Base-by-base conservation (phyloP, 2,797 vertebrate species). In the Leuciscus waleckii region DNA sequence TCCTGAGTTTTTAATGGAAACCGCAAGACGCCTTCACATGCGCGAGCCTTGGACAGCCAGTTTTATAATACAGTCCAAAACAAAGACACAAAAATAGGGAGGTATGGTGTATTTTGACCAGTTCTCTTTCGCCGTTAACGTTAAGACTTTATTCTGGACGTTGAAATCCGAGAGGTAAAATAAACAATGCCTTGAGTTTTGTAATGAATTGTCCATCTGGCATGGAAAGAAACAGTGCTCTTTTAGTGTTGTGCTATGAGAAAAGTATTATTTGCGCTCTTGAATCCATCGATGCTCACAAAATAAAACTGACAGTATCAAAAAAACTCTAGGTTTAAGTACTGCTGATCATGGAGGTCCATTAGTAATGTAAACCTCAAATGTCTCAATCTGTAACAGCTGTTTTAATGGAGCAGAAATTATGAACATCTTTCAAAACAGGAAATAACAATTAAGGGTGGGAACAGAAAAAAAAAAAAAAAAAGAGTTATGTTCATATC, bases 401-500 rank as follows among this genome's bases (percentile, higher is more conserved):
- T 8, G 41, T 80, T 35, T 83, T 56, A 73, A 79, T 81, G 6
- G 74, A 78, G 83, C 81, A 83, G 56, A 85, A 85, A 82, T 78
- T 14, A 86, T 67, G 39, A 77, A 76, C 79, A 73, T 77, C 41
- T 83, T 79, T 83, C n/a, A 80, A 79, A 79, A 76, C 21, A 29
- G 71, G 29, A 73, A 68, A 81, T 65, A 39, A 85, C 84, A 85
- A 61, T 43, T 68, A 67, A 41, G 41, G 37, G 29, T 74, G 54
- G 68, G 29, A 51, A 84, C 67, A 84, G 61, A 65, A 83, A 69
- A 13, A 76, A 23, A 26, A 74, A 23, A 32, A 74, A 29, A 51
- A 35, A 37, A 51, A 71, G 65, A 75, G 56, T 71, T 77, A 61
- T 71, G 16, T 88, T 95, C 92, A 90, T 93, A 90, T 91, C 90